Conservation (phyloP, 2,888 invertebrate genomes). For the Synergus umbraculus region DNA sequence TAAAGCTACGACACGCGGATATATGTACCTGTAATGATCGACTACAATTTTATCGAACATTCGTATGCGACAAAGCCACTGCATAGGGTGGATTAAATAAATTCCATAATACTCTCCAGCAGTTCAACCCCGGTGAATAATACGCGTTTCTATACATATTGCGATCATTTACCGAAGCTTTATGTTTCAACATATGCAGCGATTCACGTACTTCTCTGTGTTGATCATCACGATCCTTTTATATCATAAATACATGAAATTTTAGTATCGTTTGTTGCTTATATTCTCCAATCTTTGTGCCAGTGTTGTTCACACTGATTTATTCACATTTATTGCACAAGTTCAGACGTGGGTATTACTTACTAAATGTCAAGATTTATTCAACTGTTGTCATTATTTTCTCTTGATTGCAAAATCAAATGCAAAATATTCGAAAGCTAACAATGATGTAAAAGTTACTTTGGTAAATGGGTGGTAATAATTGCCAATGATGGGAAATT, state of each 20-base stretch:
- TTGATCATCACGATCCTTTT: slow-evolving; percentile 18
- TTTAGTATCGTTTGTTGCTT: background rate
- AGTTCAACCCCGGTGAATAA: slow-evolving; percentile 63
- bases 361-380: background rate
- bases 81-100: slow-evolving; percentile 71
- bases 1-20: slow-evolving; percentile 51
- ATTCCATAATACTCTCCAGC: slow-evolving; percentile 70
- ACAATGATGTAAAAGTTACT: background rate
- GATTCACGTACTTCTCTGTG: background rate
- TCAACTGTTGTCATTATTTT: background rate
- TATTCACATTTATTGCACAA: background rate
- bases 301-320: background rate
- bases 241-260: background rate
- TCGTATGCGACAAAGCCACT: slow-evolving; percentile 69
- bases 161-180: slow-evolving; percentile 36
- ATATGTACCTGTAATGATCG: slow-evolving; percentile 62
- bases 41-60: slow-evolving; percentile 67
- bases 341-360: background rate
- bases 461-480: background rate
- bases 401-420: background rate
- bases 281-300: too few species aligned
- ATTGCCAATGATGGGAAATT: background rate
- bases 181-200: slow-evolving; percentile 28
- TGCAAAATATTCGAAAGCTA: too few species aligned
- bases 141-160: slow-evolving; percentile 23